Evolutionary conservation across 2,888 invertebrate genomes (phyloP), one percentile per base, ranked within the genome.

Genomic region (Cylloceria caligata): DNA sequence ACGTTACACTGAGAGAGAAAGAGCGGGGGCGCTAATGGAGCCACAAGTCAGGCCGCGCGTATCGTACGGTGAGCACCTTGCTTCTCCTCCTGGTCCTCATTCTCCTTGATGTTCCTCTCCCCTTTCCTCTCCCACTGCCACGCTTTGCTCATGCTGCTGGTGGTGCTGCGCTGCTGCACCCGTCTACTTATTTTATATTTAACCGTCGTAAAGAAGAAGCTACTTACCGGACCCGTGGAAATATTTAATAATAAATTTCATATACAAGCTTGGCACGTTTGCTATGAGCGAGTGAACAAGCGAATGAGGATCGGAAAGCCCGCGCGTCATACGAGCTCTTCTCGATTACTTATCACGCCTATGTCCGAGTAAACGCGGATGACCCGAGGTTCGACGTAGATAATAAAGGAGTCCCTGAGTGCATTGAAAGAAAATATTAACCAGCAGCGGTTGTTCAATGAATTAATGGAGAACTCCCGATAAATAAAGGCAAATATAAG

Each of bases 181-280:
- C 88, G 90, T 91, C 91, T 91, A 92, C 92, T 92, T 92, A 92
- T 92, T 92, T 92, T 92, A 92, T 91, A 92, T 92, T 92, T 91
- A 91, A 91, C 90, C 92, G 88, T 89, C 91, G 86, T 92, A 92
- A 92, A 92, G 91, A 92, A 91, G 88, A 84, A 90, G 88, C 91
- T 91, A 91, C 90, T 91, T 90, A 90, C 90, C 87, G 88, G 89
- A 88, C 88, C 88, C 88, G 87, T 86, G 87, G 87, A 85, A 87
- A 90, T 90, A 90, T 90, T 91, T 90, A 90, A 91, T 91, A 91
- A 91, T 90, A 88, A 88, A 91, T 90, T 89, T 74, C 84, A 76
- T 64, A 72, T 67, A 68, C 72, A 73, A 64, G 57, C 74, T 24
- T 68, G 65, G 72, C 34, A 73, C 36, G 69, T 77, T 72, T 83